Percentiles rank a stretch among this genome's conserved stretches.
Conservation (phyloP, 2,888 invertebrate species). For the Dioctria rufipes region DNA sequence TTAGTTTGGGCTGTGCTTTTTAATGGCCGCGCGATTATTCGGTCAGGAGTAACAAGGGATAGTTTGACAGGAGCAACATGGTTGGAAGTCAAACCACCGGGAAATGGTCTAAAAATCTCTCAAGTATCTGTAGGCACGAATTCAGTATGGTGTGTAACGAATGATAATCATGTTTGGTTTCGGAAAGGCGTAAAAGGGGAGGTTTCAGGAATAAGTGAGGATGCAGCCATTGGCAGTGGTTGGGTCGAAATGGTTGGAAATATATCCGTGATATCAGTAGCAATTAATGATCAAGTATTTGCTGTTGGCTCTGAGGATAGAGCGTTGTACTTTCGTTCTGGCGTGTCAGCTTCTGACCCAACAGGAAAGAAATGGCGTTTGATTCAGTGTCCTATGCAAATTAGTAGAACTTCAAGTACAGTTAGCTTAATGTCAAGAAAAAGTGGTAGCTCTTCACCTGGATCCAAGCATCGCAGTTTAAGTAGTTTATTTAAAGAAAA, state of each 20-base stretch:
- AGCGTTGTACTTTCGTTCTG: slow-evolving; percentile 84
- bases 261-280: slow-evolving; percentile 87
- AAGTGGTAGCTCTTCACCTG: slow-evolving; percentile 72
- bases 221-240: slow-evolving; percentile 83
- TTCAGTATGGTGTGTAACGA: slow-evolving; percentile 83
- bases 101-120: slow-evolving; percentile 78
- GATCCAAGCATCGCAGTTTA: slow-evolving; percentile 81
- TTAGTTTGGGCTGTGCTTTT: slow-evolving; percentile 90
- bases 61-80: slow-evolving; percentile 77
- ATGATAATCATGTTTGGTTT: slow-evolving; percentile 90
- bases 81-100: slow-evolving; percentile 85
- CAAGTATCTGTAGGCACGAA: slow-evolving; percentile 88
- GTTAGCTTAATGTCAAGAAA: slow-evolving; percentile 78
- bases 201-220: slow-evolving; percentile 80
- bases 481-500: slow-evolving; percentile 73
- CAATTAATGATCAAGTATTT: slow-evolving; percentile 91
- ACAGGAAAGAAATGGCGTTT: slow-evolving; percentile 91
- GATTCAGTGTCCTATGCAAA: slow-evolving; percentile 85
- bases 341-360: slow-evolving; percentile 81
- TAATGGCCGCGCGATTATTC: slow-evolving; percentile 86
- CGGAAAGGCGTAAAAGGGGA: slow-evolving; percentile 82
- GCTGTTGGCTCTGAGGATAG: slow-evolving; percentile 89
- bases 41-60: slow-evolving; percentile 88
- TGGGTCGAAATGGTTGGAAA: slow-evolving; percentile 94
- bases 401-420: slow-evolving; percentile 86